Evolutionary conservation across 2,113 vertebrate species (phyloP), one percentile per base, ranked within the genome.

Genomic region (Scartelaos histophorus): DNA sequence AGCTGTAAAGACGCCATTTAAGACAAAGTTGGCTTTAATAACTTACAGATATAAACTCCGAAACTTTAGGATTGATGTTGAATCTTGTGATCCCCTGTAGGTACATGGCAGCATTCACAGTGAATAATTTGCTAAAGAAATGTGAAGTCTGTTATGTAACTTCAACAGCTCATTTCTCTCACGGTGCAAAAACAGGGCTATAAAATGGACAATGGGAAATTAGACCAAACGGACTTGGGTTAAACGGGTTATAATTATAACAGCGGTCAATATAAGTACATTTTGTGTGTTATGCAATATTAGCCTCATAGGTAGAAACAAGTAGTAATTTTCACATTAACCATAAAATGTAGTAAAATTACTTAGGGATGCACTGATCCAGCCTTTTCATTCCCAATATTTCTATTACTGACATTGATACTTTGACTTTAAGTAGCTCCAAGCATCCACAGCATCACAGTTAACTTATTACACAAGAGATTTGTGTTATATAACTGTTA

Each of bases 21-120:
- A 64, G 35, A 38, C 9, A 29, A 22, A 75, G 34, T 68, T 49
- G 22, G 0, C 70, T 79, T 64, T 73, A 17, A 62, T 29, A 49
- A 58, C n/a, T 60, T 0, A 0, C 25, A 61, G 58, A 24, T 69
- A 75, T 25, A 34, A 54, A 35, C 69, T 25, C 10, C 12, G 17
- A 38, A 35, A 64, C 61, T 58, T 58, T 21, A 54, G 51, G 19
- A 54, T 54, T 64, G 61, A 64, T 64, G 61, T 64, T n/a, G 61
- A 19, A 64, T 35, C 61, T 38, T 64, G 34, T 35, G 61, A 38
- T 38, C 61, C 11, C 9, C 34, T 13, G 34, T 17, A 17, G 11
- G 58, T 17, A 38, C 17, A 38, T 10, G 34, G 60, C 29, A 19
- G 16, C 17, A 19, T 43, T 64, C 34, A 35, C 61, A 64, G 4